These are phyloP conservation scores for Drusus annulatus DNA, from an alignment of 1,140 invertebrate species.

Conservation along the genomic window DNA sequence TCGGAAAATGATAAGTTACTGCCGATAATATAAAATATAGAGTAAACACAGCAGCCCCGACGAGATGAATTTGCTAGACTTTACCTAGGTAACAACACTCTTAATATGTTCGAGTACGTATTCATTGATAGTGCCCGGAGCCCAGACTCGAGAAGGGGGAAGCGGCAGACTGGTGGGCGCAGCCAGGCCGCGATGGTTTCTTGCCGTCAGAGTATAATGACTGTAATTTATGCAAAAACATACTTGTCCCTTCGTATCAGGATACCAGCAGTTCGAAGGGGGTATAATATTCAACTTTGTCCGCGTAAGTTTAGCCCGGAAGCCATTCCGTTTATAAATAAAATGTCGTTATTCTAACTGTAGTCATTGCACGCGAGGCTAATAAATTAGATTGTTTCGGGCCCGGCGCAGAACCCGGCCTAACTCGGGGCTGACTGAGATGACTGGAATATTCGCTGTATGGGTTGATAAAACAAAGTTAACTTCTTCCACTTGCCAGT, in stretches of 20 bases:
- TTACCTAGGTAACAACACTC: background rate
- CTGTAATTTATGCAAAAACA: conserved; percentile 49
- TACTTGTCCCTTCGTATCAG: conserved; percentile 46
- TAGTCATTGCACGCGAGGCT: conserved; percentile 52
- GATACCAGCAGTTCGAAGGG: conserved; percentile 32
- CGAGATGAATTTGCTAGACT: conserved; percentile 1
- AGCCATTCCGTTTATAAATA: conserved; percentile 57
- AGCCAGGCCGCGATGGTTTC: conserved; percentile 38
- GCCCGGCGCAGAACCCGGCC: conserved; percentile 39
- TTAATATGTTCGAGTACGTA: conserved; percentile 11
- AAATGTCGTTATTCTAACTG: conserved; percentile 49
- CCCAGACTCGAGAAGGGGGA: conserved; percentile 21
- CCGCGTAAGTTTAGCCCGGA: conserved; percentile 50
- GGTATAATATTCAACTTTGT: conserved; percentile 25
- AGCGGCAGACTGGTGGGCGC: conserved; percentile 28
- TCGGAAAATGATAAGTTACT: too few relatives aligned
- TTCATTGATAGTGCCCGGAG: conserved; percentile 30
- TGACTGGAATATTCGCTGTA: conserved; percentile 51
- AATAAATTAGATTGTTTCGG: conserved; percentile 51
- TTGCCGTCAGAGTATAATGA: conserved; percentile 37
- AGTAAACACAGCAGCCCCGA: too few relatives aligned
- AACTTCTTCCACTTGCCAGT: conserved; percentile 41
- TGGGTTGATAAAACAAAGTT: conserved; percentile 56
- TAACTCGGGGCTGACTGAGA: conserved; percentile 44
- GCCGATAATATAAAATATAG: too few relatives aligned